Evolutionary conservation across 2,113 vertebrate genomes (phyloP).

Genomic region (Ptilonorhynchus violaceus): DNA sequence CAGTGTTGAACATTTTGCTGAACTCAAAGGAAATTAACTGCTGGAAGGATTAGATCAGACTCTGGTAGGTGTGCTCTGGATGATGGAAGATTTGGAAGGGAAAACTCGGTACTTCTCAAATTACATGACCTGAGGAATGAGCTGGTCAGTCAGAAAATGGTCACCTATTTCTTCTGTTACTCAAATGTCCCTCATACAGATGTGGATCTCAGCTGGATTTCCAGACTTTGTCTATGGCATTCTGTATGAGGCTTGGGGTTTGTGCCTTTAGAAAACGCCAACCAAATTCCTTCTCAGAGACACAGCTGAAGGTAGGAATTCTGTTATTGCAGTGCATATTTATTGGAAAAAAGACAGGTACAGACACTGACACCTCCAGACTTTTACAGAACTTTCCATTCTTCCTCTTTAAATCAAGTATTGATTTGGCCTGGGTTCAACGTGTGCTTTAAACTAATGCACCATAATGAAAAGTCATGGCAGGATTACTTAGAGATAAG

Average conservation of each 20-base stretch:
- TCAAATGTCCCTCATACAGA: neutral
- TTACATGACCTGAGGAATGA: neutral
- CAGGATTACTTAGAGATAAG: neutral
- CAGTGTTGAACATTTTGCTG: neutral
- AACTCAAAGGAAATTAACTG: neutral
- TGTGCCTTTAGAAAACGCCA: neutral
- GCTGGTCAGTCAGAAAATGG: neutral
- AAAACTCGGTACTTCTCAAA: neutral
- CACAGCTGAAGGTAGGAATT: neutral
- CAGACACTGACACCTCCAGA: neutral
- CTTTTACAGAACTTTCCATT: neutral
- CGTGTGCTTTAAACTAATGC: conserved; percentile 39
- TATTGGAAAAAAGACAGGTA: neutral
- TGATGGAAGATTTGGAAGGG: neutral
- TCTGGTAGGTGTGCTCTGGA: neutral
- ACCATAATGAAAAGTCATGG: neutral
- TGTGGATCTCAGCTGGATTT: neutral
- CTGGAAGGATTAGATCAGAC: neutral
- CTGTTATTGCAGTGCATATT: neutral
- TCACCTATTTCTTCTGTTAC: neutral
- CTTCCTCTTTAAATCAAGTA: conserved; percentile 10
- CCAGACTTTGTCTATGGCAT: neutral
- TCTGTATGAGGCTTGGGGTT: neutral
- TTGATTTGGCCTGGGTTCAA: conserved; percentile 35
- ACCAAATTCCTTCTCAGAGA: neutral